Base-by-base conservation (phyloP, 2,888 invertebrate species). In the Trissolcus japonicus region DNA sequence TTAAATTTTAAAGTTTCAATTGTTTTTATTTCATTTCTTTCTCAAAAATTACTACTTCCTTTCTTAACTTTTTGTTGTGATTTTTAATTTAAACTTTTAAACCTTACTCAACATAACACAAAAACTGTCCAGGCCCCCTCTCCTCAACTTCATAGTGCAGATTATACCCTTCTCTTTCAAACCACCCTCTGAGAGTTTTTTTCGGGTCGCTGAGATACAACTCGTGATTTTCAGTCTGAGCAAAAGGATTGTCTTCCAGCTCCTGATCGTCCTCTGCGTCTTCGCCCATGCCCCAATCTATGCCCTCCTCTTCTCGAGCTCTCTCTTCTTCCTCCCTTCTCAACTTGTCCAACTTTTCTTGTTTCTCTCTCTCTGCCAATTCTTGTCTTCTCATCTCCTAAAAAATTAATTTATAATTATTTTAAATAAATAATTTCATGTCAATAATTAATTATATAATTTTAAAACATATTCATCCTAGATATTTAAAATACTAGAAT, bases 281-380 rank as follows among this genome's bases (percentile, higher is more conserved):
- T 80, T 97, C 97, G 93, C 95, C 94, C 94, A 98, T 95, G 81
- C 98, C 98, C 98, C 98, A 98, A 86, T 94, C 93, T 78, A 97
- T 94, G 3, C 97, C 97, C 46, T 90, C 90, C 80, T 90, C 90
- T 82, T 91, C 91, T 83, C 87, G 90, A 55, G 90, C 90, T 61
- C 91, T 90, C 75, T 87, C 90, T 83, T 91, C 90, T 79, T 90
- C 90, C 80, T 91, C 90, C 79, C 89, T 88, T 46, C 90, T 89
- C 65, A 90, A 83, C 84, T 90, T 90, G 87, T 90, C 89, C 57
- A 89, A 88, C 67, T 88, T 86, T 1, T 91, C 80, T 35, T 89
- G 81, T 88, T 83, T 77, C 87, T 80, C 85, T 81, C 17, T 89
- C 88, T 80, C 90, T 87, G 80, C 85, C 79, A 82, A 89, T 71